A percentile compares a stretch with the other conserved stretches of the same genome.
These are phyloP conservation scores for Apostichopus japonicus DNA, from an alignment of 35 echinoderm and acorn worm genomes.

Conservation along the genomic window DNA sequence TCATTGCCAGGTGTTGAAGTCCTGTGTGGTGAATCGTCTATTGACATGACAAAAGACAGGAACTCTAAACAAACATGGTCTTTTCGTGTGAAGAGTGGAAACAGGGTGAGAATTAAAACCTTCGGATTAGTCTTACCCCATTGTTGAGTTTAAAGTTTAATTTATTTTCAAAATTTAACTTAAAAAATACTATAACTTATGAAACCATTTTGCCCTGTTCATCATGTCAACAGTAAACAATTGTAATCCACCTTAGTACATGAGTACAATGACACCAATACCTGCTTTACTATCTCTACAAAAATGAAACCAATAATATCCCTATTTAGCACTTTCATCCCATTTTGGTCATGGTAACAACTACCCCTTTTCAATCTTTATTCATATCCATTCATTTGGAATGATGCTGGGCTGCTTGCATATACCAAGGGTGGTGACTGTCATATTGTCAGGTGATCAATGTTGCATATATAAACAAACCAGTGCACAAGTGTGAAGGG, in stretches of 20 bases:
- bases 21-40: neutral
- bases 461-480: too few species aligned
- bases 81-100: neutral
- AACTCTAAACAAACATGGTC: neutral
- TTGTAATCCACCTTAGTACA: neutral
- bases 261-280: neutral
- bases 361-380: too few species aligned
- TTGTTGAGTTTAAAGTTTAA: neutral
- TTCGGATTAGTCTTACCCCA: neutral
- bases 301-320: too few species aligned
- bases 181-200: neutral
- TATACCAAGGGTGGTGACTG: too few species aligned
- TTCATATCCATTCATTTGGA: too few species aligned
- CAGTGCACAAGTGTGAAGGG: too few species aligned
- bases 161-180: neutral
- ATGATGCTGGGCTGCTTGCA: too few species aligned
- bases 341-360: too few species aligned
- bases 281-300: too few species aligned
- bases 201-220: neutral
- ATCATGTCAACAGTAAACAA: too few species aligned
- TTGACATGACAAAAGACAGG: neutral
- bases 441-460: too few species aligned
- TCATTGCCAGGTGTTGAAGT: neutral
- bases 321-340: too few species aligned
- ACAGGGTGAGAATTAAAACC: neutral